These are phyloP conservation scores for Anthoscopus minutus DNA, from an alignment of 2,113 vertebrate species.

Conservation along the genomic window DNA sequence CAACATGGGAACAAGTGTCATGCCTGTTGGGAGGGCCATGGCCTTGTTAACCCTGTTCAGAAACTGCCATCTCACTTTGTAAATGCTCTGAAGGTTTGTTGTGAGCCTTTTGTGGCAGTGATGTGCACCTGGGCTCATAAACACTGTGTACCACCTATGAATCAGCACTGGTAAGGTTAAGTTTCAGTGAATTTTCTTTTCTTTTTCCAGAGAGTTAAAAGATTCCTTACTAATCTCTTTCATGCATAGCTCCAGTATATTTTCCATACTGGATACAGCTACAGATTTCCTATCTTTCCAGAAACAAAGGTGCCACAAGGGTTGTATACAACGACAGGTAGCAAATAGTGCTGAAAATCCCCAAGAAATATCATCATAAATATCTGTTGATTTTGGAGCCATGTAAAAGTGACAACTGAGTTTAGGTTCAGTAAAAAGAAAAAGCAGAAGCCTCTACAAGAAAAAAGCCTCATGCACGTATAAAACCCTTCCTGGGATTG, in stretches of 20 bases:
- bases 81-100: background rate
- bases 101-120: background rate
- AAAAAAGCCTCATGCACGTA: background rate
- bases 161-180: background rate
- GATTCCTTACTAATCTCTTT: background rate
- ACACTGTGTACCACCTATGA: background rate
- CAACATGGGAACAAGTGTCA: accelerated
- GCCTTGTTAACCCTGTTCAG: background rate
- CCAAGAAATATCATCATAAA: background rate
- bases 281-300: background rate
- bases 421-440: background rate
- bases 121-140: accelerated
- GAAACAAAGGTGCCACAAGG: background rate
- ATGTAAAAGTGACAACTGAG: background rate
- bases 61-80: background rate
- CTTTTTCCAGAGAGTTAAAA: background rate
- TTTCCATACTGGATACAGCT: background rate
- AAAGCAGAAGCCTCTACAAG: background rate
- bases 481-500: background rate
- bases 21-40: background rate
- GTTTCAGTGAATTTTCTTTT: background rate
- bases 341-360: background rate
- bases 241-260: background rate
- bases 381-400: background rate
- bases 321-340: background rate